Conservation (phyloP, 1,140 invertebrate species). For the Pararge aegeria region DNA sequence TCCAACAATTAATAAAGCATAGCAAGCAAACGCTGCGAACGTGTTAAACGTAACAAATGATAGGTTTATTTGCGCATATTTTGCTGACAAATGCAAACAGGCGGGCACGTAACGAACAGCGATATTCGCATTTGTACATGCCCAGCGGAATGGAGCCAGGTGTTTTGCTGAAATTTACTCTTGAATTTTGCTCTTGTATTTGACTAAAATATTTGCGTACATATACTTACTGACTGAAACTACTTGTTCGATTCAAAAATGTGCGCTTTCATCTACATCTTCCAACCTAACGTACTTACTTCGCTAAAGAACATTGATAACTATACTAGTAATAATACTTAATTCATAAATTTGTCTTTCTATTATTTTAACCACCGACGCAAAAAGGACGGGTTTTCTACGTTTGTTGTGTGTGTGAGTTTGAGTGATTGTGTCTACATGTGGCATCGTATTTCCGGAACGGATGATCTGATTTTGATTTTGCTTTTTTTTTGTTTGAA, state of each 20-base stretch:
- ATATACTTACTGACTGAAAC: background rate
- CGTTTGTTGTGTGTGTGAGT: too few relatives aligned
- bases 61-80: constrained; percentile 22
- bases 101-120: constrained; percentile 15
- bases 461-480: too few relatives aligned
- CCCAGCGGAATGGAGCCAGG: constrained; percentile 23
- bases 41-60: constrained; percentile 21
- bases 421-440: too few relatives aligned
- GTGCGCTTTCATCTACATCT: too few relatives aligned
- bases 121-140: constrained; percentile 20
- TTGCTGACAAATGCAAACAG: constrained; percentile 22
- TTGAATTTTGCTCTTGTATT: constrained; percentile 2
- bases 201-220: constrained; percentile 3
- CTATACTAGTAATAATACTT: too few relatives aligned
- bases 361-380: too few relatives aligned
- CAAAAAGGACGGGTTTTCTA: too few relatives aligned
- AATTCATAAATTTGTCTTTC: too few relatives aligned
- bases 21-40: constrained; percentile 3
- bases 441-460: too few relatives aligned
- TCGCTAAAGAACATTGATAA: too few relatives aligned
- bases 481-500: too few relatives aligned
- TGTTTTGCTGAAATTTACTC: constrained; percentile 12
- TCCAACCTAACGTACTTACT: too few relatives aligned
- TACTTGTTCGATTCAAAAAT: background rate
- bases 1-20: constrained; percentile 9